Evolutionary conservation across 2,113 vertebrate genomes (phyloP), one percentile per base, ranked within the genome.

Genomic region (Pluvialis apricaria): DNA sequence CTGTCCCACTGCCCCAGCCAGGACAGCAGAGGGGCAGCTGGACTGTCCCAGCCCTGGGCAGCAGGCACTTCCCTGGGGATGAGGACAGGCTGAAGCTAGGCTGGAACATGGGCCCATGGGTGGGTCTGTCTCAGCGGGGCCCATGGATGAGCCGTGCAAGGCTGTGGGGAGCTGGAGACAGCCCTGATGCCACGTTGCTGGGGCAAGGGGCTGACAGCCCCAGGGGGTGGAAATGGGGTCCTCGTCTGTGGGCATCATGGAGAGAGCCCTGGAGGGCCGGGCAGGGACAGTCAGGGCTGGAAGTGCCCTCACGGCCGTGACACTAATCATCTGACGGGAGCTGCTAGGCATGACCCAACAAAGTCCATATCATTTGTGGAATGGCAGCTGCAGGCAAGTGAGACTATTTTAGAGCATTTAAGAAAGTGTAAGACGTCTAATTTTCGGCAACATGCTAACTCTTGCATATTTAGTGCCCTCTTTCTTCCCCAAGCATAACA

Each of bases 131-230:
- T 42, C 42, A 40, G n/a, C 0, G 2, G 19, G 42, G 15, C 13
- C 44, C 8, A 11, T 40, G 71, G 42, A 11, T 0, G 4, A 7
- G 44, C 38, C 12, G 11, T 24, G 11, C 11, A 61, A 32, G 32
- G 45, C 62, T 18, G 32, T 44, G 26, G 20, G 36, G 11, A 38
- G 17, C 36, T 38, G 47, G 47, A 55, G 38, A n/a, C 1, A 17
- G n/a, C 32, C 47, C 28, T 9, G 24, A 21, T 61, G 38, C 1
- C 0, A 22, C 2, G 3, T 38, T 2, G 2, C 15, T 45, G 38
- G 22, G 45, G 11, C 20, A 15, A 36, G 44, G 42, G 24, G 3
- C 14, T 58, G 52, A 11, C 1, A 4, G 22, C 31, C 25, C 25
- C 10, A 5, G 3, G 21, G 19, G 38, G 8, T 25, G 52, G 45